Evolutionary conservation across 2,113 vertebrate species (phyloP).

Genomic region (Phaethornis superciliosus): DNA sequence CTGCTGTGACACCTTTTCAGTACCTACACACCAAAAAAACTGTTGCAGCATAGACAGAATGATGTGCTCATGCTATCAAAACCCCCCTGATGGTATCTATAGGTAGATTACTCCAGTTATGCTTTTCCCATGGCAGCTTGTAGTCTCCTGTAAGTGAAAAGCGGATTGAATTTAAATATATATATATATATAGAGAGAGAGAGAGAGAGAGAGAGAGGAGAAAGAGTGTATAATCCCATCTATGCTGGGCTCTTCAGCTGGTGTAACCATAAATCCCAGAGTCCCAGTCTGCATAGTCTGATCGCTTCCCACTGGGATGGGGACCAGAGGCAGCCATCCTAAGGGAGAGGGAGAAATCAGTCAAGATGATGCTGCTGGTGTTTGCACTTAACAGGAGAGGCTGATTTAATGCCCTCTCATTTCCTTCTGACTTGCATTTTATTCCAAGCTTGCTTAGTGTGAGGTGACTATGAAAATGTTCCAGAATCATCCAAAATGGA

Average conservation of each 20-base stretch:
- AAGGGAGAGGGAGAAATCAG: constrained; percentile 32
- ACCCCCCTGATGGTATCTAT: background rate
- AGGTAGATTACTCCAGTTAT: background rate
- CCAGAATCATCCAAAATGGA: constrained; percentile 56
- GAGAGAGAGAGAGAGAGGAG: no score
- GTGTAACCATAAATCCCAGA: background rate
- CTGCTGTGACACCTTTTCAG: background rate
- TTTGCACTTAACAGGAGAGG: constrained; percentile 51
- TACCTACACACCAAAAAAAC: background rate
- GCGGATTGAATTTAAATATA: background rate
- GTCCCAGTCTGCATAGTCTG: background rate
- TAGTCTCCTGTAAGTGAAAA: background rate
- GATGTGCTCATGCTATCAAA: background rate
- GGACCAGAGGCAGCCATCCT: background rate
- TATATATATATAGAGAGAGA: background rate
- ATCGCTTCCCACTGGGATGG: background rate
- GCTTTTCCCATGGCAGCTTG: background rate
- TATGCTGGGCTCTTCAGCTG: background rate
- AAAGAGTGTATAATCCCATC: background rate
- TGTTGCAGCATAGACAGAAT: background rate
- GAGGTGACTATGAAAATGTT: constrained; percentile 36
- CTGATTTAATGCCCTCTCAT: constrained; percentile 28
- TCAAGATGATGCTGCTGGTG: background rate
- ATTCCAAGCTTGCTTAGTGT: constrained; percentile 53
- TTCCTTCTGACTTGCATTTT: constrained; percentile 61